Conservation (phyloP, 2,113 vertebrate species). For the Lophotis ruficrista region DNA sequence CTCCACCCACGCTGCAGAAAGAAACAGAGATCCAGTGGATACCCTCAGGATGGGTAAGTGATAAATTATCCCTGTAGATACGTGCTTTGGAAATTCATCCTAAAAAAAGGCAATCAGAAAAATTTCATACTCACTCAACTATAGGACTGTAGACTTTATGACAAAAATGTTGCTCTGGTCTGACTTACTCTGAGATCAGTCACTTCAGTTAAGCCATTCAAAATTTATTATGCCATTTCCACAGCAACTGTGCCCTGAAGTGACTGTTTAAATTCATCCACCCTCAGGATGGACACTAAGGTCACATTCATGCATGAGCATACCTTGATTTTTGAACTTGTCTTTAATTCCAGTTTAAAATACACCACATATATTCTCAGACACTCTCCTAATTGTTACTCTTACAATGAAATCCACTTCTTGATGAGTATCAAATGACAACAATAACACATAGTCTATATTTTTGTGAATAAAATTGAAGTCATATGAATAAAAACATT, state of each 20-base stretch:
- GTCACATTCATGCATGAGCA: not conserved
- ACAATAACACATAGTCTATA: fast-evolving
- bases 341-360: not conserved
- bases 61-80: not conserved
- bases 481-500: fast-evolving
- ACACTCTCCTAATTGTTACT: not conserved
- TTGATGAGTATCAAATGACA: not conserved
- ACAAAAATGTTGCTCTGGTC: not conserved
- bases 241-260: not conserved
- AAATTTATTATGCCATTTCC: not conserved
- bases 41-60: not conserved
- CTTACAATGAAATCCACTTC: not conserved
- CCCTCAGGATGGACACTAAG: not conserved
- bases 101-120: not conserved
- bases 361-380: not conserved
- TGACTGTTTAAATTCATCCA: not conserved
- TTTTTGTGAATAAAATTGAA: not conserved
- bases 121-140: fast-evolving
- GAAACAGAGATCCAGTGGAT: fast-evolving
- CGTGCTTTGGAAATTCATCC: not conserved
- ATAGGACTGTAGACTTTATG: not conserved
- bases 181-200: not conserved
- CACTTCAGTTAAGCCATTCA: not conserved
- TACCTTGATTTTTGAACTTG: not conserved
- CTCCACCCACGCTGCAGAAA: not conserved